Conservation (phyloP, 2,888 invertebrate genomes). For the Tanytarsus gracilentus region DNA sequence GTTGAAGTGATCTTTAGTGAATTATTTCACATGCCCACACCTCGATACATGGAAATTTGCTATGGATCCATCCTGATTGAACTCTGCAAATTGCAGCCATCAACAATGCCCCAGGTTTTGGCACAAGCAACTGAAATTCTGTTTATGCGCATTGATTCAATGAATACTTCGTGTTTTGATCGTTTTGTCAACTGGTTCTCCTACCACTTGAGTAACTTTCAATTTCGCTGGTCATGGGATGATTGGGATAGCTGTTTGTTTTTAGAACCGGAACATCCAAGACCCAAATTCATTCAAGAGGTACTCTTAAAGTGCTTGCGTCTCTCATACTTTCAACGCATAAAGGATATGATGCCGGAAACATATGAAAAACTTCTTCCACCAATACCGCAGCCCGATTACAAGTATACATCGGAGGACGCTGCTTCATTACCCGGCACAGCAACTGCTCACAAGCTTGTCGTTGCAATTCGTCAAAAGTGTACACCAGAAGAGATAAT, state of each 20-base stretch:
- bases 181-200: constrained; percentile 96
- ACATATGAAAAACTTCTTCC: constrained; percentile 78
- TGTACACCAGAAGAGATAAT: constrained; percentile 85
- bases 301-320: constrained; percentile 82
- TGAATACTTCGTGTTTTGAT: constrained; percentile 96
- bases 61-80: constrained; percentile 95
- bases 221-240: constrained; percentile 98
- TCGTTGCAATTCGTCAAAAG: constrained; percentile 78
- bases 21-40: constrained; percentile 83
- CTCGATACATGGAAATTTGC: constrained; percentile 81
- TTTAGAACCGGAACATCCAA: constrained; percentile 78
- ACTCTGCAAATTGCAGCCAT: constrained; percentile 91
- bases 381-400: constrained; percentile 71
- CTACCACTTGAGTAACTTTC: constrained; percentile 97
- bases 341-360: constrained; percentile 86
- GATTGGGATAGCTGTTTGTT: constrained; percentile 86
- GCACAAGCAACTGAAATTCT: constrained; percentile 97
- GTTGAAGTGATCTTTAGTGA: constrained; percentile 95
- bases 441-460: constrained; percentile 74
- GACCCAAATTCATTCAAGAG: constrained; percentile 89
- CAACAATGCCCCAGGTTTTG: constrained; percentile 93
- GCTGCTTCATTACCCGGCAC: constrained; percentile 76
- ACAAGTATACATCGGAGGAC: constrained; percentile 84
- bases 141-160: constrained; percentile 89
- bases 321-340: constrained; percentile 88